Conservation (phyloP, 2,113 vertebrate genomes). For the Takifugu bimaculatus region DNA sequence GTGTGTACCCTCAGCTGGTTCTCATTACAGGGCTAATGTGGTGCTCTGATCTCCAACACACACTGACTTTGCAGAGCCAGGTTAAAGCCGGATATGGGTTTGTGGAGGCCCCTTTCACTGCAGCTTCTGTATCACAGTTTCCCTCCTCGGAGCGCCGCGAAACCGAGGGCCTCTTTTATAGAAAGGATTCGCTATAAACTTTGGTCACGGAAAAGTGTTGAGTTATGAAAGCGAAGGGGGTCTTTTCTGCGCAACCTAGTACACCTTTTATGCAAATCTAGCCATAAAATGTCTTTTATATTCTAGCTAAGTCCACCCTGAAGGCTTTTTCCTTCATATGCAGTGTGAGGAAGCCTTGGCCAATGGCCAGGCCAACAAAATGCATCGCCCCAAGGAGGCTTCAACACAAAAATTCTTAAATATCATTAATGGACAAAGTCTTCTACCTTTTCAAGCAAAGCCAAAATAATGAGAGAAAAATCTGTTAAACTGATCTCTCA, state of each 20-base stretch:
- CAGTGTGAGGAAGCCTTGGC: too few relatives aligned
- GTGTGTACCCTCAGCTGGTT: constrained; percentile 66
- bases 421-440: not conserved
- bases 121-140: constrained; percentile 60
- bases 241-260: not conserved
- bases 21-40: constrained; percentile 68
- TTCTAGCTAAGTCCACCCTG: too few relatives aligned
- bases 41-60: constrained; percentile 66
- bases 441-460: not conserved
- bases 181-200: constrained; percentile 33
- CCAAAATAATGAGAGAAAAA: not conserved
- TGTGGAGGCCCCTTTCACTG: constrained; percentile 49
- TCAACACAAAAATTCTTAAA: too few relatives aligned
- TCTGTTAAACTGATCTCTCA: not conserved
- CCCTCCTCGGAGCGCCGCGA: constrained; percentile 8
- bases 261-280: not conserved
- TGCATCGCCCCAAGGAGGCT: too few relatives aligned
- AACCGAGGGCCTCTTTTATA: constrained; percentile 35
- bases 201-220: constrained; percentile 35
- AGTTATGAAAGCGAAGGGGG: constrained; percentile 1
- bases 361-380: too few relatives aligned
- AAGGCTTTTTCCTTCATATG: too few relatives aligned
- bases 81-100: constrained; percentile 61
- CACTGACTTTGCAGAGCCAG: constrained; percentile 48
- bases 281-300: not conserved